Evolutionary conservation across 1,140 invertebrate species (phyloP).

Genomic region (Calycopis cecrops): DNA sequence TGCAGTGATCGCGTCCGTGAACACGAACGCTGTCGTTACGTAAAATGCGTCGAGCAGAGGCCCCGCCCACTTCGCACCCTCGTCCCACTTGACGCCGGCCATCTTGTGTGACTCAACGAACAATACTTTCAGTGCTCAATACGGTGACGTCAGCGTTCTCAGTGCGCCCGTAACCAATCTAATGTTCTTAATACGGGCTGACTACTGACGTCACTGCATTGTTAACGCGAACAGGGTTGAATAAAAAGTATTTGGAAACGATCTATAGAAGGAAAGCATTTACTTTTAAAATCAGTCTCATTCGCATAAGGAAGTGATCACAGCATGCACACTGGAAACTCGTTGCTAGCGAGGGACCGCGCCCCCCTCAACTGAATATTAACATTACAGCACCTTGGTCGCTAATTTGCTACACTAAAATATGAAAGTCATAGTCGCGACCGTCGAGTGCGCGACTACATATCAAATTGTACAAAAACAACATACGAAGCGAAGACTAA

Average conservation of each 20-base stretch:
- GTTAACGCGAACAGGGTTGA: neutral
- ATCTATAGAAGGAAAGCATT: constrained; percentile 60
- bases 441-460: constrained; percentile 20
- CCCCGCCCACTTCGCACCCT: neutral
- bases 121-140: too few species aligned
- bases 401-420: constrained; percentile 68
- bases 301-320: constrained; percentile 75
- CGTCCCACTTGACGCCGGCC: neutral
- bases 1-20: constrained; percentile 59
- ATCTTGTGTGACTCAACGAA: too few species aligned
- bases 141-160: too few species aligned
- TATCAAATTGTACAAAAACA: constrained; percentile 56
- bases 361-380: constrained; percentile 61
- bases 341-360: constrained; percentile 66
- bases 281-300: constrained; percentile 73
- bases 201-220: neutral
- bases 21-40: constrained; percentile 31
- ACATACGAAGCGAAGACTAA: constrained; percentile 35
- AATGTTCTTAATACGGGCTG: constrained; percentile 1
- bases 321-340: constrained; percentile 73
- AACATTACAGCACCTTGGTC: constrained; percentile 69
- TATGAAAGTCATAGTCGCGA: constrained; percentile 54
- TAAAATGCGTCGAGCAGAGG: neutral
- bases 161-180: neutral
- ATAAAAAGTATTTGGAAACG: constrained; percentile 34